Percentiles rank a stretch among this genome's conserved stretches.
Evolutionary conservation across 2,113 vertebrate genomes (phyloP).

Genomic region (Siphamia tubifer): DNA sequence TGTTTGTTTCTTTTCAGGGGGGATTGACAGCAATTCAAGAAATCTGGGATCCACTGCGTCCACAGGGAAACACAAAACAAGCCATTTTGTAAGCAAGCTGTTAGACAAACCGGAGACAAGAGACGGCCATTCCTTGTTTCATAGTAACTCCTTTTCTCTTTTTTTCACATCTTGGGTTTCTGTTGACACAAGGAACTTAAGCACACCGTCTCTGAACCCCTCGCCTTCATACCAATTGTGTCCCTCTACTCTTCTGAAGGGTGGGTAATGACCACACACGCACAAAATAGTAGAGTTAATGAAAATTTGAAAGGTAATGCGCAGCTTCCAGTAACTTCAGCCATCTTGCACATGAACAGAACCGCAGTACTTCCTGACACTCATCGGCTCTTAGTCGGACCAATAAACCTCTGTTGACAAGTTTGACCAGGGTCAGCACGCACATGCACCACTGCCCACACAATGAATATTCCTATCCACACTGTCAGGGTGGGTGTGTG

Average conservation of each 20-base stretch:
- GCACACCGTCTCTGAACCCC: not conserved
- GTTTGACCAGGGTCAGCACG: not conserved
- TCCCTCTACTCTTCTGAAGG: not conserved
- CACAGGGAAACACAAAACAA: too few species aligned
- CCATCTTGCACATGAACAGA: not conserved
- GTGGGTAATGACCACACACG: not conserved
- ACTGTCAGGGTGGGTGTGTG: not conserved
- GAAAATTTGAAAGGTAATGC: not conserved
- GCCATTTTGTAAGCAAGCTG: not conserved
- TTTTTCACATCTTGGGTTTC: not conserved
- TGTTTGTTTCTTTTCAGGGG: too few species aligned
- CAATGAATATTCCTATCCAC: not conserved
- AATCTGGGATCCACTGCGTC: too few species aligned
- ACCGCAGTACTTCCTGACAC: not conserved
- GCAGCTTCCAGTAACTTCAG: not conserved
- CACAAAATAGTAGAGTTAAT: not conserved
- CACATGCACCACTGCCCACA: not conserved
- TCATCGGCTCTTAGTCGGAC: not conserved
- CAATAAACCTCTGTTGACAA: not conserved
- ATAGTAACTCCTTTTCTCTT: not conserved
- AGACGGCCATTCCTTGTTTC: not conserved
- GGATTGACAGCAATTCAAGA: too few species aligned
- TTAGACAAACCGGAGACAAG: not conserved
- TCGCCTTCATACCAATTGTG: not conserved
- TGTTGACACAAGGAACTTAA: constrained; percentile 4